Evolutionary conservation across 1,140 invertebrate species (phyloP).

Genomic region (Zaprionus camerounensis): DNA sequence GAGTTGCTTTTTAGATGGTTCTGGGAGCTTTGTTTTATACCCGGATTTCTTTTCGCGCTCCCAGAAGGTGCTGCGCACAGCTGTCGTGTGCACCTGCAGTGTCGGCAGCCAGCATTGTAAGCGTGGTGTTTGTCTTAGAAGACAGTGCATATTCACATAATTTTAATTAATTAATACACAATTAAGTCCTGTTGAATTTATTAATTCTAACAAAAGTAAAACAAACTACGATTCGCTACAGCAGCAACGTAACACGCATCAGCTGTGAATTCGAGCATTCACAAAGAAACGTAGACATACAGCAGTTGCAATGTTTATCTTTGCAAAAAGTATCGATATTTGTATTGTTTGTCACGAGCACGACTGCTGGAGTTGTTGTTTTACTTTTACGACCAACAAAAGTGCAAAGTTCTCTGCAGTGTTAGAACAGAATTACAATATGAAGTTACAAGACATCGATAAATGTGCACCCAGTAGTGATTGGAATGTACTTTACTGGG

Average conservation of each 20-base stretch:
- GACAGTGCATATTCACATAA: conserved; percentile 48
- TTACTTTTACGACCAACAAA: conserved; percentile 19
- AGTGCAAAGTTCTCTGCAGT: conserved; percentile 64
- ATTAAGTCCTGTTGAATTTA: no score
- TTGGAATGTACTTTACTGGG: conserved; percentile 76
- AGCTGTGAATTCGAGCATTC: conserved; percentile 52
- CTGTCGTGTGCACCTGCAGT: conserved; percentile 68
- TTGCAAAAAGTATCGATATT: background rate
- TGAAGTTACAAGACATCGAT: conserved; percentile 62
- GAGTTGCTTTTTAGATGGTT: conserved; percentile 85
- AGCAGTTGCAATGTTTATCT: background rate
- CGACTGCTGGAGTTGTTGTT: conserved; percentile 32
- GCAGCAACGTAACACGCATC: conserved; percentile 66
- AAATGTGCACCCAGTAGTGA: conserved; percentile 60
- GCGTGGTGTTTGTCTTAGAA: conserved; percentile 57
- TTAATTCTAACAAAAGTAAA: conserved; percentile 9
- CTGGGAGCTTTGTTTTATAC: conserved; percentile 85
- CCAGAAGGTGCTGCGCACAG: conserved; percentile 85
- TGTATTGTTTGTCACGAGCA: background rate
- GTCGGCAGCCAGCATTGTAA: conserved; percentile 36
- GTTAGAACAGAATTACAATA: conserved; percentile 15
- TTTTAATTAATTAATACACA: conserved; percentile 11
- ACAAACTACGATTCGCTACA: background rate
- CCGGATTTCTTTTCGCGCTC: conserved; percentile 88
- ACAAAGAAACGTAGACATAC: background rate